These are phyloP conservation scores for Caenorhabditis sulstoni DNA, from an alignment of 2,888 invertebrate species.

Conservation along the genomic window DNA sequence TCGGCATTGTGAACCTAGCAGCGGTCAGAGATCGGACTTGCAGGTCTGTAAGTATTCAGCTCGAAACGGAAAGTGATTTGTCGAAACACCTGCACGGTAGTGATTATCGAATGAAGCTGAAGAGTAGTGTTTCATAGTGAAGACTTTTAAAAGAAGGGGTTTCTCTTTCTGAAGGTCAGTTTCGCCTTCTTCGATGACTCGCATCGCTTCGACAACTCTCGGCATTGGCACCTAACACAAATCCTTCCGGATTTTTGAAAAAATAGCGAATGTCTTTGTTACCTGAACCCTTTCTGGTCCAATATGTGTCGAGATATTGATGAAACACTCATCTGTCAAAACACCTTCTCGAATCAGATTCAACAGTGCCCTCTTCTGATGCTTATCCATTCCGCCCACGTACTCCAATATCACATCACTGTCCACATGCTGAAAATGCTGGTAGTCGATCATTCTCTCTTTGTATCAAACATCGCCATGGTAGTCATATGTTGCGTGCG, in stretches of 20 bases:
- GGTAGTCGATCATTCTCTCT: background rate
- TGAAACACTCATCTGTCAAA: constrained; percentile 73
- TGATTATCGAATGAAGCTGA: constrained; percentile 69
- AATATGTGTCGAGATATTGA: constrained; percentile 68
- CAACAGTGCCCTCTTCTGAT: constrained; percentile 69
- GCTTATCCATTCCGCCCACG: constrained; percentile 67
- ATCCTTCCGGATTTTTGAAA: background rate
- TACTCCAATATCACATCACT: constrained; percentile 67
- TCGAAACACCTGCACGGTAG: constrained; percentile 63
- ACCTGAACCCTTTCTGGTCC: constrained; percentile 74
- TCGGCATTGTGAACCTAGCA: constrained; percentile 71
- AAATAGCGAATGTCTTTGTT: background rate
- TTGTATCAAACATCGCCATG: constrained; percentile 54
- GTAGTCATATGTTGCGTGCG: constrained; percentile 56
- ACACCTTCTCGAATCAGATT: constrained; percentile 70
- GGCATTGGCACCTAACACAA: constrained; percentile 70
- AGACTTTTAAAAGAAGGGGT: constrained; percentile 62
- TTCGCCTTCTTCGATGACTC: constrained; percentile 58
- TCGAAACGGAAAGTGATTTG: background rate
- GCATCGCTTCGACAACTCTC: constrained; percentile 68
- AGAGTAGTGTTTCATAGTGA: constrained; percentile 68
- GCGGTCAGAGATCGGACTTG: constrained; percentile 70
- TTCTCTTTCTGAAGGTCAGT: constrained; percentile 52
- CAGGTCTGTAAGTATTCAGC: constrained; percentile 55
- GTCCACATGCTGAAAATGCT: constrained; percentile 48